Evolutionary conservation across 2,797 vertebrate species (phyloP).

Genomic region (Austrolebias charrua): DNA sequence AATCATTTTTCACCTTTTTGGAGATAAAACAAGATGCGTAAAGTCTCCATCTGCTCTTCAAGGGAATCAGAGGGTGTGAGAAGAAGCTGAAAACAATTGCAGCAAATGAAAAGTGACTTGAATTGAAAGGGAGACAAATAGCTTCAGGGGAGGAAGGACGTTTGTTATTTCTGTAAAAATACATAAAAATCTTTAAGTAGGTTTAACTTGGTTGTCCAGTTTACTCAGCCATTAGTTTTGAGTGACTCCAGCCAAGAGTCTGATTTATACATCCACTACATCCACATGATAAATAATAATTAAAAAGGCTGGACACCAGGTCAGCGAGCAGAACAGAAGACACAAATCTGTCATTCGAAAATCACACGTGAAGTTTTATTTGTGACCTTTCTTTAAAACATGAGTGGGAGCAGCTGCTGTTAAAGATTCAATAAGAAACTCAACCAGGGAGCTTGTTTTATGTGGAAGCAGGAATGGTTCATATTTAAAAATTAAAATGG

Average conservation of each 20-base stretch:
- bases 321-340: slow-evolving; percentile 13
- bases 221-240: slow-evolving; percentile 59
- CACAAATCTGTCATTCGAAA: not conserved
- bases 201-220: slow-evolving; percentile 64
- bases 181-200: slow-evolving; percentile 54
- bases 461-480: too few relatives aligned
- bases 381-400: slow-evolving; percentile 15
- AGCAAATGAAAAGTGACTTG: slow-evolving; percentile 75
- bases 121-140: slow-evolving; percentile 75
- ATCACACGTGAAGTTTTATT: slow-evolving; percentile 12
- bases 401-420: slow-evolving; percentile 8
- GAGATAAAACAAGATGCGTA: slow-evolving; percentile 46
- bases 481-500: too few relatives aligned
- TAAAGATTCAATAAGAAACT: slow-evolving; percentile 38
- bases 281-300: slow-evolving; percentile 18
- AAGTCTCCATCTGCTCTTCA: slow-evolving; percentile 73
- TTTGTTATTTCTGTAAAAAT: slow-evolving; percentile 68
- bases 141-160: slow-evolving; percentile 71
- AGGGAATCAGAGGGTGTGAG: slow-evolving; percentile 51
- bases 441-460: slow-evolving; percentile 23
- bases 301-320: slow-evolving; percentile 11
- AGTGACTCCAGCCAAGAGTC: slow-evolving; percentile 35
- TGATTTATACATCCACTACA: slow-evolving; percentile 34
- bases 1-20: too few relatives aligned
- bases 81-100: slow-evolving; percentile 69